These are phyloP conservation scores for Agriopis marginaria DNA, from an alignment of 2,888 invertebrate genomes.

Conservation along the genomic window DNA sequence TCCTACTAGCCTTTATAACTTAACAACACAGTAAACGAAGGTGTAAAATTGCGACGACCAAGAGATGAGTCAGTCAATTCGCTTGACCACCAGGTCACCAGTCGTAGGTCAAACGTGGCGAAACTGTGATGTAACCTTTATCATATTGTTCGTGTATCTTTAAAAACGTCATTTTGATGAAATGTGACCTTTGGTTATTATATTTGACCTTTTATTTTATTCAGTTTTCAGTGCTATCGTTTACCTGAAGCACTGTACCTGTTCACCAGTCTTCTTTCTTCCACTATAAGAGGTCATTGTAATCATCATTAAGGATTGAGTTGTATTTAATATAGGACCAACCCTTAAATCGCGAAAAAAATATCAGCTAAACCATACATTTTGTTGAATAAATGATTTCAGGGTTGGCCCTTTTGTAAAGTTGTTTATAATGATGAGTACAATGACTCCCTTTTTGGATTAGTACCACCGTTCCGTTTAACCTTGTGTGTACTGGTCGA, in stretches of 20 bases:
- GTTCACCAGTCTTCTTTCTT: neutral
- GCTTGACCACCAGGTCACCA: constrained; percentile 35
- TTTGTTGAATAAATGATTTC: no score
- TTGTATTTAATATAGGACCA: no score
- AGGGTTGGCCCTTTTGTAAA: no score
- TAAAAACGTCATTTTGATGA: constrained; percentile 15
- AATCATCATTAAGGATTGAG: no score
- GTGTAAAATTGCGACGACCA: constrained; percentile 10
- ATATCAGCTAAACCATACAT: no score
- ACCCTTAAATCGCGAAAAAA: no score
- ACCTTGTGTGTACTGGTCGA: no score
- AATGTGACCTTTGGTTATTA: constrained; percentile 16
- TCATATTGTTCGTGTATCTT: constrained; percentile 30
- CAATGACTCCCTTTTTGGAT: no score
- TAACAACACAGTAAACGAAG: constrained; percentile 1
- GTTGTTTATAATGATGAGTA: no score
- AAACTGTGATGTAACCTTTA: constrained; percentile 47
- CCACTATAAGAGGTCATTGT: no score
- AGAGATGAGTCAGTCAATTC: constrained; percentile 40
- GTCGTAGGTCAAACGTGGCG: constrained; percentile 56
- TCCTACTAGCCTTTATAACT: constrained; percentile 11
- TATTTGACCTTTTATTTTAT: constrained; percentile 10
- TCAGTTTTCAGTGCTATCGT: constrained; percentile 17
- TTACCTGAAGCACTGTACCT: neutral
- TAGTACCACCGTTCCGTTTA: no score